Evolutionary conservation across 2,113 vertebrate species (phyloP).

Genomic region (Oreotrochilus melanogaster): DNA sequence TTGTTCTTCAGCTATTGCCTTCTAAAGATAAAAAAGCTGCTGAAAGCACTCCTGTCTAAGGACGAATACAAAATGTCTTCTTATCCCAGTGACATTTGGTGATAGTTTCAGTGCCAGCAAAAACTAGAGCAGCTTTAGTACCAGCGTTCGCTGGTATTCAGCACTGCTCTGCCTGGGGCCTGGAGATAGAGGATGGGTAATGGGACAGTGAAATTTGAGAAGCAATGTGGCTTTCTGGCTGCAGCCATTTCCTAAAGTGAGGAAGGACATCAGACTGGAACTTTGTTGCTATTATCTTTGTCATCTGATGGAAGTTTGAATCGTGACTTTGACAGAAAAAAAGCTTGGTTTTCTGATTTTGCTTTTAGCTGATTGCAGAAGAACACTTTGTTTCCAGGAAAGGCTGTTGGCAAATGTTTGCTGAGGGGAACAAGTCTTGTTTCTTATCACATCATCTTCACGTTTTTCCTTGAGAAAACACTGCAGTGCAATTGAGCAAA

Average conservation of each 20-base stretch:
- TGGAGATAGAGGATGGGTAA: accelerated
- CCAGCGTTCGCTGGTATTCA: neutral
- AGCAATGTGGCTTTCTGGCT: neutral
- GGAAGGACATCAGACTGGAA: too few species aligned
- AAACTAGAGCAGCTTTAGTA: neutral
- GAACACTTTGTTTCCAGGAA: conserved; percentile 17
- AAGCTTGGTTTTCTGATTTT: neutral
- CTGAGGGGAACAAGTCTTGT: neutral
- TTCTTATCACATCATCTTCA: neutral
- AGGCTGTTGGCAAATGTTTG: neutral
- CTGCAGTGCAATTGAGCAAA: neutral
- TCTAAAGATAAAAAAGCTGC: conserved; percentile 9
- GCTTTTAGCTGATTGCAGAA: neutral
- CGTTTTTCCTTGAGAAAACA: neutral
- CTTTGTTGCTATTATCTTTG: neutral
- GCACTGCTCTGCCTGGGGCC: neutral
- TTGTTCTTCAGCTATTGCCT: neutral
- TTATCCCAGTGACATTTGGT: neutral
- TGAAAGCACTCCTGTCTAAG: neutral
- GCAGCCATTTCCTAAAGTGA: neutral
- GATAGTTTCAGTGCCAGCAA: neutral
- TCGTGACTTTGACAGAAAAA: neutral
- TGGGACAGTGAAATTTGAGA: neutral
- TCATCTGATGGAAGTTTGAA: conserved; percentile 11
- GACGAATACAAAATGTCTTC: neutral